Evolutionary conservation across 2,113 vertebrate genomes (phyloP).

Genomic region (Podarcis raffonei): DNA sequence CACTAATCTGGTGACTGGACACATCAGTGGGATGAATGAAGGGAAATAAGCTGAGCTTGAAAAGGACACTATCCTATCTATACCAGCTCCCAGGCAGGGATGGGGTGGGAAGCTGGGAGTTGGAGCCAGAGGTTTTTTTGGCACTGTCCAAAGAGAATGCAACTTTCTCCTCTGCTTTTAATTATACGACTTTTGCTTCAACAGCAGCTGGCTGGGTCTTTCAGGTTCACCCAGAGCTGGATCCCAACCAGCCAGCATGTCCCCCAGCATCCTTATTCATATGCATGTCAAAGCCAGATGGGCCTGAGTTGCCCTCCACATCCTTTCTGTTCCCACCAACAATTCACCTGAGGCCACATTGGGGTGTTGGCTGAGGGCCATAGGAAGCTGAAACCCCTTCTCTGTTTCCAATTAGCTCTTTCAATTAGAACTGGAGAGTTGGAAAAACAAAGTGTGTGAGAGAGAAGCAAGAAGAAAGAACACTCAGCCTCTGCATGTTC

Average conservation of each 20-base stretch:
- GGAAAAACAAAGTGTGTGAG: neutral
- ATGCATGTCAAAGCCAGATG: neutral
- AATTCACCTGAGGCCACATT: neutral
- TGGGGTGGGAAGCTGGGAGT: neutral
- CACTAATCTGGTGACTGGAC: too few relatives aligned
- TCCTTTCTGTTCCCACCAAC: neutral
- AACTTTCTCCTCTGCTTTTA: neutral
- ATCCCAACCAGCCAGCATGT: constrained; percentile 20
- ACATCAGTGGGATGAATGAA: too few relatives aligned
- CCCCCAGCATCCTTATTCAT: neutral
- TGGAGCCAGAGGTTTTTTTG: neutral
- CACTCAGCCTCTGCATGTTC: neutral
- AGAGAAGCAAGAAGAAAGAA: neutral
- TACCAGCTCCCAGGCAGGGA: neutral
- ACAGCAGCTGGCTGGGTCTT: neutral
- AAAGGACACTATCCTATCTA: neutral
- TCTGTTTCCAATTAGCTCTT: neutral
- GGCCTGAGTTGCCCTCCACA: neutral
- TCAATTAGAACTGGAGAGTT: neutral
- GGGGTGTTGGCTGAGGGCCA: neutral
- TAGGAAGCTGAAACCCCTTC: neutral
- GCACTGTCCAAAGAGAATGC: neutral
- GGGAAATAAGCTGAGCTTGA: too few relatives aligned
- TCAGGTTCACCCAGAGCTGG: constrained; percentile 28
- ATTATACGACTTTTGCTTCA: neutral